Conservation (phyloP, 2,888 invertebrate species). For the Dicycla oo region DNA sequence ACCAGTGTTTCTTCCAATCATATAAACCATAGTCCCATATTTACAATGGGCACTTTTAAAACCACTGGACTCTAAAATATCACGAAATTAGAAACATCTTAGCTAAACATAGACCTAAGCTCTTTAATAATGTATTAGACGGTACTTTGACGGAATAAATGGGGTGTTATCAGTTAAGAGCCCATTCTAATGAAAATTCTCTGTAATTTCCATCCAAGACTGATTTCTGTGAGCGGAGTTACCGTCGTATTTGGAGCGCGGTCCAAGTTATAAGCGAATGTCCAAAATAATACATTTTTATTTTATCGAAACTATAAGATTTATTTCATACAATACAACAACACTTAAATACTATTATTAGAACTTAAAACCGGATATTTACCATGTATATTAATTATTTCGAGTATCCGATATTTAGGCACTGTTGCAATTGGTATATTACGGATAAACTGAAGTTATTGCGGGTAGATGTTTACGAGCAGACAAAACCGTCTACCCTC, state of each 20-base stretch:
- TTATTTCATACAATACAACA: no score
- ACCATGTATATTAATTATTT: no score
- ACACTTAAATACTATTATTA: no score
- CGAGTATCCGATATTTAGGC: no score
- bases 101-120: conserved; percentile 17
- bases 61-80: not conserved
- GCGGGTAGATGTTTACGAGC: no score
- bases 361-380: no score
- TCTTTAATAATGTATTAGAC: conserved; percentile 51
- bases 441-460: no score
- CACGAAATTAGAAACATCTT: not conserved
- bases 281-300: not conserved
- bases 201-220: conserved; percentile 70
- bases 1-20: not conserved
- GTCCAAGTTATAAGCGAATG: conserved; percentile 50
- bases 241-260: conserved; percentile 46
- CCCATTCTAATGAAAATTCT: conserved; percentile 72
- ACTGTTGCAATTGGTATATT: no score
- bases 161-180: conserved; percentile 68
- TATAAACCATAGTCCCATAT: not conserved
- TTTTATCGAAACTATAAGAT: not conserved
- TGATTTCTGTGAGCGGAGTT: conserved; percentile 69
- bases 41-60: not conserved
- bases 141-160: conserved; percentile 66
- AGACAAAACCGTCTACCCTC: no score